Percentiles rank a stretch among this genome's conserved stretches.
phyloP scores from a whole-genome alignment of 2,888 invertebrate species.

The Stegophylla sp. region DNA sequence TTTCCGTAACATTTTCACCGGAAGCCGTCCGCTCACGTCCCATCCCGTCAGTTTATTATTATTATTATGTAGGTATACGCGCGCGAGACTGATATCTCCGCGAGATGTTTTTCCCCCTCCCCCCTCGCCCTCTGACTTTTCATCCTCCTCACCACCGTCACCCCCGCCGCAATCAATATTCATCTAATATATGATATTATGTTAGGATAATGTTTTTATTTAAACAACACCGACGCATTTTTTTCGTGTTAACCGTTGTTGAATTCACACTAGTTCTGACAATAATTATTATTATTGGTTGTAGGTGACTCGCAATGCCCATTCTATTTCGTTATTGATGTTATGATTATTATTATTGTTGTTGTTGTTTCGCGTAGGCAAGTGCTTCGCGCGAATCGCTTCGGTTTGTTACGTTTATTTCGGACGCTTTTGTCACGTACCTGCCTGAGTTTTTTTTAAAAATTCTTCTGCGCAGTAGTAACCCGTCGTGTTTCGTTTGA shows the following conservation, averaged over 20 bases:
- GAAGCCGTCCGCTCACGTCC: neutral
- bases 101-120: neutral
- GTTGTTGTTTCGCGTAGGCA: too few species aligned
- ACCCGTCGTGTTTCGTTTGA: too few species aligned
- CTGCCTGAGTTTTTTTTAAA: too few species aligned
- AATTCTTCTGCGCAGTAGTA: too few species aligned
- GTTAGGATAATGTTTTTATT: neutral
- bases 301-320: too few species aligned
- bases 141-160: neutral
- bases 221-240: neutral
- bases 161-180: conserved; percentile 25
- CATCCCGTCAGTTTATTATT: neutral
- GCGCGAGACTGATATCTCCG: neutral
- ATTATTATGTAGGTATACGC: neutral
- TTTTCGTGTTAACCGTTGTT: neutral
- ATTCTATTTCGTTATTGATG: too few species aligned
- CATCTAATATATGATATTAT: neutral
- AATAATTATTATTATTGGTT: too few species aligned
- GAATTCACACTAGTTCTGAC: too few species aligned
- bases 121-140: neutral
- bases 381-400: too few species aligned
- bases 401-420: too few species aligned
- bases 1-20: neutral
- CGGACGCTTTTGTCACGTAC: too few species aligned
- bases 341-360: too few species aligned